A percentile compares a stretch with the other conserved stretches of the same genome.
phyloP scores from a whole-genome alignment of 2,888 invertebrate genomes.

The Machimus rusticus region DNA sequence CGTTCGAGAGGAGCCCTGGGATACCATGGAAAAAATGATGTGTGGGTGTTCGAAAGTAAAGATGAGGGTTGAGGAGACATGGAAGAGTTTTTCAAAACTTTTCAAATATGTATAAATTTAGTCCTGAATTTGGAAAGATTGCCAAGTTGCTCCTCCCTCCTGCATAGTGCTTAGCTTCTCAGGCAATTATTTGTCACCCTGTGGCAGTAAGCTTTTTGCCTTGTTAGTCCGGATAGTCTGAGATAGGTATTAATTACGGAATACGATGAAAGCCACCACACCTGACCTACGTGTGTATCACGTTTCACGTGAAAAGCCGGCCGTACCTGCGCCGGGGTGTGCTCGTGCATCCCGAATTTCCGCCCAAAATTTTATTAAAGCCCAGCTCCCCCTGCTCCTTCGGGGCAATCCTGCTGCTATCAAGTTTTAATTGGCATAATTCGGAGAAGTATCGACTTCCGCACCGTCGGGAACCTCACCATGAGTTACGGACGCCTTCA shows the following conservation, averaged over 20 bases:
- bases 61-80: background rate
- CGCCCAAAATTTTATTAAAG: background rate
- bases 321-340: background rate
- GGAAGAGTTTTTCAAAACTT: background rate
- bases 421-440: background rate
- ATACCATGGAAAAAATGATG: background rate
- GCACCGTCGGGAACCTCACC: background rate
- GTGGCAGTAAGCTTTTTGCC: background rate
- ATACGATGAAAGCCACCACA: background rate
- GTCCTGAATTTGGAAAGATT: background rate
- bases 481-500: background rate
- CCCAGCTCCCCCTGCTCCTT: background rate
- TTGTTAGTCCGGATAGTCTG: background rate
- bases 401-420: background rate
- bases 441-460: background rate
- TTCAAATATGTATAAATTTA: background rate
- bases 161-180: background rate
- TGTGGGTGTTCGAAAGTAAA: background rate
- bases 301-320: background rate
- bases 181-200: background rate
- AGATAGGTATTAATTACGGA: background rate
- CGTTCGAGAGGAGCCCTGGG: background rate
- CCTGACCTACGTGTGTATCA: background rate
- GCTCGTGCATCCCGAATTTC: background rate
- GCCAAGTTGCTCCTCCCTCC: background rate